Conservation (phyloP, 2,888 invertebrate species). For the Apamea monoglypha region DNA sequence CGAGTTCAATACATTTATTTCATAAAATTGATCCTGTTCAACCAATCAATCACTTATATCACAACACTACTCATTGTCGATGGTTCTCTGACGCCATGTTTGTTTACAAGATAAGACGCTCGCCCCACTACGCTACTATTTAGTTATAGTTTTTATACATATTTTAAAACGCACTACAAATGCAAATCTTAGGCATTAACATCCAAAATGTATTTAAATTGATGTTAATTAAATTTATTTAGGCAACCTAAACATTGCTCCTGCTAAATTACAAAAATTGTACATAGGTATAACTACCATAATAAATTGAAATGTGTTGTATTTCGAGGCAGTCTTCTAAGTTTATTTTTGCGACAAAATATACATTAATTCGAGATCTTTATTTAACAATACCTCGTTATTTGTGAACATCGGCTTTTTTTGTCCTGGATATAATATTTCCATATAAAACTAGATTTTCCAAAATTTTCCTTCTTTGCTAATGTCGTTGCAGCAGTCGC, state of each 20-base stretch:
- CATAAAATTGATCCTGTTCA: slow-evolving; percentile 50
- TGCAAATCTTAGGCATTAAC: neutral
- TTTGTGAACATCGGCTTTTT: neutral
- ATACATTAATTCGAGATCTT: neutral
- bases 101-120: slow-evolving; percentile 55
- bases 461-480: too few relatives aligned
- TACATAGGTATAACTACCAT: neutral
- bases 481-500: neutral
- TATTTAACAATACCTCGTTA: neutral
- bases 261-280: neutral
- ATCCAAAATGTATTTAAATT: slow-evolving; percentile 2
- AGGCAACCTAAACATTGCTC: neutral
- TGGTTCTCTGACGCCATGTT: slow-evolving; percentile 55
- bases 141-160: slow-evolving; percentile 6
- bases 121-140: slow-evolving; percentile 8
- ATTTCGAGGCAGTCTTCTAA: neutral
- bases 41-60: slow-evolving; percentile 54
- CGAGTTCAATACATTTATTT: slow-evolving; percentile 40
- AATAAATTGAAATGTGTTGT: neutral
- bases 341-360: neutral
- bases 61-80: slow-evolving; percentile 59
- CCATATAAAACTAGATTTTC: neutral
- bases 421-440: neutral
- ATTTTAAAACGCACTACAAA: neutral
- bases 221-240: slow-evolving; percentile 1